These are phyloP conservation scores for Carabus problematicus DNA, from an alignment of 2,888 invertebrate genomes.

Conservation along the genomic window DNA sequence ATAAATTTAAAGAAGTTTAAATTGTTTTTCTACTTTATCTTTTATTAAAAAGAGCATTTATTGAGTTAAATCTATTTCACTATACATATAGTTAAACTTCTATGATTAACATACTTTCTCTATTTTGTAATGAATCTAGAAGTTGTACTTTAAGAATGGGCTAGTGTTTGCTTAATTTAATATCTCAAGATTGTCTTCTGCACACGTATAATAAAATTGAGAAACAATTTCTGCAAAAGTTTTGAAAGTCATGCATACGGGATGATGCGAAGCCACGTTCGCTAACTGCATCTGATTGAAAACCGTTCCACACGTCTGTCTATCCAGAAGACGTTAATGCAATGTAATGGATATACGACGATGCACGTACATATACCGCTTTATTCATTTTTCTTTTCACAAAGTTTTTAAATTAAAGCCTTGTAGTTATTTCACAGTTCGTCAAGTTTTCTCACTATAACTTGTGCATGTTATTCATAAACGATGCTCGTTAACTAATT, in stretches of 20 bases:
- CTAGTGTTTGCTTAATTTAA: conserved; percentile 11
- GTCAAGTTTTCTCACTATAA: no score
- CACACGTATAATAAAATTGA: conserved; percentile 25
- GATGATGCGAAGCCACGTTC: conserved; percentile 15
- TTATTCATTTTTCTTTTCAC: conserved; percentile 1
- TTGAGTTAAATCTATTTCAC: no score
- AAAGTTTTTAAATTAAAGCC: conserved; percentile 19
- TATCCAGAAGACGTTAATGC: conserved; percentile 23
- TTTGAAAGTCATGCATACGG: conserved; percentile 37
- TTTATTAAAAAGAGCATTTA: no score
- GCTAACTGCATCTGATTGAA: conserved; percentile 27
- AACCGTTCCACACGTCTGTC: conserved; percentile 22
- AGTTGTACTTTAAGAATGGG: not conserved
- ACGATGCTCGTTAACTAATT: no score
- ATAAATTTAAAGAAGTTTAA: not conserved
- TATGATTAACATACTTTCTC: no score
- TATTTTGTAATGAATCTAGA: not conserved
- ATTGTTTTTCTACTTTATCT: not conserved
- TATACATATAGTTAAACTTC: no score
- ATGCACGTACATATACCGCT: no score
- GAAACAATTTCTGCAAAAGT: conserved; percentile 31
- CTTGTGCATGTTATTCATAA: no score
- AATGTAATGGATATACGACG: conserved; percentile 29
- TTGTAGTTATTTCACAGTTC: not conserved
- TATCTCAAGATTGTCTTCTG: not conserved